Percentiles rank a stretch among this genome's conserved stretches.
These are phyloP conservation scores for Eristalinus aeneus DNA, from an alignment of 2,888 invertebrate species.

Conservation along the genomic window DNA sequence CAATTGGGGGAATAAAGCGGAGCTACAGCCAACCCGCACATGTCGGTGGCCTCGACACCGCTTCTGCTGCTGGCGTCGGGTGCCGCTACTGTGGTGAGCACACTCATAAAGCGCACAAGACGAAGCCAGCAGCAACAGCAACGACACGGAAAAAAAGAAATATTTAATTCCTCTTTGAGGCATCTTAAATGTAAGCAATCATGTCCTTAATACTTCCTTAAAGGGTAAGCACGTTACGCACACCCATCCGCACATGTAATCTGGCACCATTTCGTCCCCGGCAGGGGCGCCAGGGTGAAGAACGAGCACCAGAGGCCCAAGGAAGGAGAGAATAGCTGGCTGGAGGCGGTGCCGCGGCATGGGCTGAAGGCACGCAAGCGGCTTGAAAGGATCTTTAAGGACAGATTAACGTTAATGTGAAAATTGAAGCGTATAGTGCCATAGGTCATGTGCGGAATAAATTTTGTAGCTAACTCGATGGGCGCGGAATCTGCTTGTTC, in stretches of 20 bases:
- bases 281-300: background rate
- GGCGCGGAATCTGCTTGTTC: slow-evolving; percentile 24
- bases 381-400: slow-evolving; percentile 57
- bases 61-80: background rate
- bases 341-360: slow-evolving; percentile 21
- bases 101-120: slow-evolving; percentile 13
- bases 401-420: slow-evolving; percentile 68
- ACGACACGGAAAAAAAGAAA: background rate
- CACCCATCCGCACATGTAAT: slow-evolving; percentile 21
- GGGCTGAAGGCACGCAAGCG: slow-evolving; percentile 57
- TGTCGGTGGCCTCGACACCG: background rate
- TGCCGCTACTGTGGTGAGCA: background rate
- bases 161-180: slow-evolving; percentile 51
- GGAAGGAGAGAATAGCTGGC: background rate
- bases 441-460: slow-evolving; percentile 59
- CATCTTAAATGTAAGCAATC: slow-evolving; percentile 66
- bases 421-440: slow-evolving; percentile 66
- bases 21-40: slow-evolving; percentile 26
- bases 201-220: slow-evolving; percentile 65
- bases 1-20: slow-evolving; percentile 59
- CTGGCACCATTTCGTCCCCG: background rate
- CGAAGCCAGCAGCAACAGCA: background rate
- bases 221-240: slow-evolving; percentile 56
- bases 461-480: slow-evolving; percentile 42
- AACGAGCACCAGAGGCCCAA: background rate